Evolutionary conservation across 2,113 vertebrate genomes (phyloP), one percentile per base, ranked within the genome.

Genomic region (Anseranas semipalmata): DNA sequence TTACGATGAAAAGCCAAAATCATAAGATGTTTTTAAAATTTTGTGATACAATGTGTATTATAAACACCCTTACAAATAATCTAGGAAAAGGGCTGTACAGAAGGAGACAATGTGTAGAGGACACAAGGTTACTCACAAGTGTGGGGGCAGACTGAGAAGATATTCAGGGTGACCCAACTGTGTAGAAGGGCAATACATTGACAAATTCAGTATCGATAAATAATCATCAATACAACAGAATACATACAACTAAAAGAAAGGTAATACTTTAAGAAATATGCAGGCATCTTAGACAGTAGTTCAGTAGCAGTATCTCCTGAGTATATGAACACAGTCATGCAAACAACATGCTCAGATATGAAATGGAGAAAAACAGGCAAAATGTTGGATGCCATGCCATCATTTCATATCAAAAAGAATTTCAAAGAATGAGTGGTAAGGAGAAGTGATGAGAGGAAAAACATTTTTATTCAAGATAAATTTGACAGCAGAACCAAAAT

Each of bases 341-440:
- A 39, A 0, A 0, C 18, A 63, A 30, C 15, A 10, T 33, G 15
- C 63, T 33, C 27, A 82, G 39, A 52, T 30, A 58, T 0, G 4
- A 87, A 75, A 75, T 5, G 43, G 37, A 73, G 58, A 76, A 78
- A 85, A 68, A 2, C 55, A 37, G 37, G 24, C 52, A 46, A 39
- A 65, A 60, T 35, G 3, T 48, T 63, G 16, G 10, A 48, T 67
- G 9, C 32, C 52, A 71, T 77, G 63, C 63, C 6, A 10, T 76
- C 4, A 8, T 90, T 79, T 94, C 0, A n/a, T 82, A 17, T 15
- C 14, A 76, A 11, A 65, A 43, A 53, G 45, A 13, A 4, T 45
- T 89, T 56, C 65, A 55, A 19, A 90, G n/a, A 62, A 30, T 25
- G 22, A 63, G 18, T 6, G 18, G 37, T 32, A 58, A 84, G 33